Percentiles rank a stretch among this genome's conserved stretches.
These are phyloP conservation scores for Acanthosepion lycidas DNA, from an alignment of 2,888 invertebrate species.

Conservation along the genomic window DNA sequence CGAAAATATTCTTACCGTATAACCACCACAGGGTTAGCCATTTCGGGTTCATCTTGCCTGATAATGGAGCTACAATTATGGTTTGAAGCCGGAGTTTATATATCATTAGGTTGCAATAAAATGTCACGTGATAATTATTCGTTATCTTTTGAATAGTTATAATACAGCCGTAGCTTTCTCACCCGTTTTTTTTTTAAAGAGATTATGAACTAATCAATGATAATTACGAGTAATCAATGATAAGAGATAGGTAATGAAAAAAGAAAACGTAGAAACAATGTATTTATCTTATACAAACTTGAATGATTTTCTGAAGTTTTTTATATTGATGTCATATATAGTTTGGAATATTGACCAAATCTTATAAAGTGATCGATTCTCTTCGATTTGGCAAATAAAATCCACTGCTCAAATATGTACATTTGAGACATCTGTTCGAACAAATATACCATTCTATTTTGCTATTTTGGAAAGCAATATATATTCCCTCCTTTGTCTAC, in stretches of 20 bases:
- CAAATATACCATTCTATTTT: background rate
- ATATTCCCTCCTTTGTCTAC: too few relatives aligned
- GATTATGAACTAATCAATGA: background rate
- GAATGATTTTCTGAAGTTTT: background rate
- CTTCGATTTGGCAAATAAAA: background rate
- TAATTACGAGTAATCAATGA: background rate
- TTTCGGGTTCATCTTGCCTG: background rate
- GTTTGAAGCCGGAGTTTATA: background rate
- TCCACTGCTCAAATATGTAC: background rate
- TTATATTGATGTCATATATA: background rate
- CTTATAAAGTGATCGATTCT: background rate
- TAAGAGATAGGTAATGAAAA: too few relatives aligned
- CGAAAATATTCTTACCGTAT: background rate
- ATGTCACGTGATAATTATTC: background rate
- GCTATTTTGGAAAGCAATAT: too few relatives aligned
- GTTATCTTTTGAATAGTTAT: background rate
- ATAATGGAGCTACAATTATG: background rate
- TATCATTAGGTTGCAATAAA: background rate
- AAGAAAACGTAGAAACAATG: too few relatives aligned
- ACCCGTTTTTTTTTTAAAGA: background rate
- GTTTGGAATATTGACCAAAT: background rate
- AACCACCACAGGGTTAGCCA: constrained; percentile 33
- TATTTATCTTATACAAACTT: background rate
- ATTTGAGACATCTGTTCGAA: background rate
- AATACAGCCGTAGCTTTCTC: background rate